Percentiles rank a stretch among this genome's conserved stretches.
Evolutionary conservation across 2,888 invertebrate genomes (phyloP).

Genomic region (Agelastica alni): DNA sequence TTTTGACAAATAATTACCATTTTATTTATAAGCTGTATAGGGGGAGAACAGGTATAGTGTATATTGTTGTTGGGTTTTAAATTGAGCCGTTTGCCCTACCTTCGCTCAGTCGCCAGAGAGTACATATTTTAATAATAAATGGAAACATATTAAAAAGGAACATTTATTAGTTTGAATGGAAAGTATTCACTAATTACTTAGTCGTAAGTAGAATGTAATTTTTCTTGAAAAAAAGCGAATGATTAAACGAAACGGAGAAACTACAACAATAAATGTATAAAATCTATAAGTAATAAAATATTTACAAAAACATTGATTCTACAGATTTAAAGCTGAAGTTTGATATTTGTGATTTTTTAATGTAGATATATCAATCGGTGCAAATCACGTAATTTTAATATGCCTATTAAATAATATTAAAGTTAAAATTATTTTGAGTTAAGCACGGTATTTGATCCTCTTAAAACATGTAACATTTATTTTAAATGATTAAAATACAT

Average conservation of each 20-base stretch:
- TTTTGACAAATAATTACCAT: constrained; percentile 58
- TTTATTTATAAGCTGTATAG: constrained; percentile 55
- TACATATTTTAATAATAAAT: constrained; percentile 34
- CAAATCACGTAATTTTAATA: too few species aligned
- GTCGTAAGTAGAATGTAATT: constrained; percentile 4
- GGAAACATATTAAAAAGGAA: constrained; percentile 15
- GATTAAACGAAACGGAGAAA: background rate
- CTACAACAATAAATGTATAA: constrained; percentile 6
- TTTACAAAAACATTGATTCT: constrained; percentile 13
- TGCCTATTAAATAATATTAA: too few species aligned
- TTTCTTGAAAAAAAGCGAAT: constrained; percentile 5
- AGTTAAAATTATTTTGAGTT: too few species aligned
- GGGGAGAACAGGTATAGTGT: constrained; percentile 55
- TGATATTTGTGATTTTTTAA: too few species aligned
- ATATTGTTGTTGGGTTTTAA: constrained; percentile 54
- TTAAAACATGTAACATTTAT: too few species aligned
- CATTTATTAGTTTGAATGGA: constrained; percentile 9
- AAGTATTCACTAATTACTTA: constrained; percentile 4
- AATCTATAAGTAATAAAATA: constrained; percentile 8
- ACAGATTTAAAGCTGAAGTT: too few species aligned
- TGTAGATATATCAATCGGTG: too few species aligned
- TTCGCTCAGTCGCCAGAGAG: constrained; percentile 47
- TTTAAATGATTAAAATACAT: too few species aligned
- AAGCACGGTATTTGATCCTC: too few species aligned
- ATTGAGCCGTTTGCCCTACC: constrained; percentile 42